phyloP scores from a whole-genome alignment of 2,797 vertebrate species.

The Epinephelus coioides region DNA sequence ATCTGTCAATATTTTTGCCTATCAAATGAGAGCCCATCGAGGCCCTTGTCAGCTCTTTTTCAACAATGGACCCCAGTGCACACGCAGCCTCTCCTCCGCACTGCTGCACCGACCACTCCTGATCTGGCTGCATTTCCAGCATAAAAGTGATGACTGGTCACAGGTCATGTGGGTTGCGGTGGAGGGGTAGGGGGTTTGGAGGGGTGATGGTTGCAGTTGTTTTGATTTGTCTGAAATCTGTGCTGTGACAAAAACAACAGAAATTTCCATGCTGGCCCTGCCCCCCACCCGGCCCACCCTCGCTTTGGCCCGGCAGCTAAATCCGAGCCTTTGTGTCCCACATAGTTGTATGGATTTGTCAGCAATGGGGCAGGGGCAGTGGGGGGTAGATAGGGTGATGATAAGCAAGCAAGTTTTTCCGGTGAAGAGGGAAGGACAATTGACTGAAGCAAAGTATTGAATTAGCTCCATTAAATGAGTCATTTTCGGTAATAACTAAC shows the following conservation, averaged over 20 bases:
- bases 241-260: slow-evolving; percentile 78
- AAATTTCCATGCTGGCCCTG: slow-evolving; percentile 71
- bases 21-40: slow-evolving; percentile 71
- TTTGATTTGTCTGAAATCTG: slow-evolving; percentile 82
- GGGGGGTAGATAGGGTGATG: slow-evolving; percentile 60
- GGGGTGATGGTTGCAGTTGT: slow-evolving; percentile 62
- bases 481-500: neutral
- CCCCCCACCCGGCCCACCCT: slow-evolving; percentile 58
- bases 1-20: slow-evolving; percentile 67
- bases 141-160: slow-evolving; percentile 85
- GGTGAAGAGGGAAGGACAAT: slow-evolving; percentile 46
- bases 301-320: slow-evolving; percentile 76
- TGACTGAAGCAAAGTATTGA: slow-evolving; percentile 39
- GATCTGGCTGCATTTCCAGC: slow-evolving; percentile 71
- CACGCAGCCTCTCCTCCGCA: slow-evolving; percentile 33
- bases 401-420: slow-evolving; percentile 74
- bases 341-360: slow-evolving; percentile 85
- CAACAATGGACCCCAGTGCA: slow-evolving; percentile 62
- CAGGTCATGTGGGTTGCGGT: slow-evolving; percentile 57
- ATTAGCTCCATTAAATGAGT: slow-evolving; percentile 35
- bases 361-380: slow-evolving; percentile 68
- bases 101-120: slow-evolving; percentile 28
- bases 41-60: slow-evolving; percentile 79
- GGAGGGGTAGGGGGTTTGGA: slow-evolving; percentile 25
- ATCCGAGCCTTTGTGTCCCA: slow-evolving; percentile 83